phyloP scores from a whole-genome alignment of 2,113 vertebrate species.

The Cygnus buccinator region DNA sequence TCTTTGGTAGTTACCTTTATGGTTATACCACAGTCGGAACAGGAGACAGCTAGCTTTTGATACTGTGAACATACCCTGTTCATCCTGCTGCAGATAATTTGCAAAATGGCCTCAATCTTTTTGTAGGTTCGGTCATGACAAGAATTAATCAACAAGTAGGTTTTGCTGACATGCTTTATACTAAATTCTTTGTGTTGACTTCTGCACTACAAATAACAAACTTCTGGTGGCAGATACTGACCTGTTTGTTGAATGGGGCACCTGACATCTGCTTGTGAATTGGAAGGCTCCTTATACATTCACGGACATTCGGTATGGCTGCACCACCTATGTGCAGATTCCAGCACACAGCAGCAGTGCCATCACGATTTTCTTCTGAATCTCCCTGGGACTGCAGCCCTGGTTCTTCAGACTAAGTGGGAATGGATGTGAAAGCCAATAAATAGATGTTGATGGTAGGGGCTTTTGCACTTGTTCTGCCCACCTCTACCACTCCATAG shows the following conservation, averaged over 20 bases:
- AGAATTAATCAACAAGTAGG: not conserved
- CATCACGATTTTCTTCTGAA: not conserved
- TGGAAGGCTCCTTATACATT: not conserved
- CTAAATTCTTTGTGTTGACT: not conserved
- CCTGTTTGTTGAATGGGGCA: not conserved
- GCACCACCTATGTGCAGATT: not conserved
- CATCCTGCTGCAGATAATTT: not conserved
- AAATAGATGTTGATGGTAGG: not conserved
- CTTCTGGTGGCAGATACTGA: not conserved
- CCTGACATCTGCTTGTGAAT: not conserved
- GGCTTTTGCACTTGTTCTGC: not conserved
- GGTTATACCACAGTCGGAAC: not conserved
- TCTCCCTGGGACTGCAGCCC: not conserved
- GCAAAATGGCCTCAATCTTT: not conserved
- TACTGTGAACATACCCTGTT: not conserved
- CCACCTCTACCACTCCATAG: no score
- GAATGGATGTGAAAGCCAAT: not conserved
- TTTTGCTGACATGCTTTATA: not conserved
- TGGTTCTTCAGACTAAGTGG: not conserved
- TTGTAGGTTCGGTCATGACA: not conserved
- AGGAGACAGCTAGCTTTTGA: not conserved
- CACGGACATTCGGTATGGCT: not conserved
- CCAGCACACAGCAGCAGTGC: not conserved
- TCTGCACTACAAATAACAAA: not conserved
- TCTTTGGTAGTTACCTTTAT: fast-evolving